phyloP scores from a whole-genome alignment of 2,888 invertebrate genomes.

The Callyntrura guangdongensis region DNA sequence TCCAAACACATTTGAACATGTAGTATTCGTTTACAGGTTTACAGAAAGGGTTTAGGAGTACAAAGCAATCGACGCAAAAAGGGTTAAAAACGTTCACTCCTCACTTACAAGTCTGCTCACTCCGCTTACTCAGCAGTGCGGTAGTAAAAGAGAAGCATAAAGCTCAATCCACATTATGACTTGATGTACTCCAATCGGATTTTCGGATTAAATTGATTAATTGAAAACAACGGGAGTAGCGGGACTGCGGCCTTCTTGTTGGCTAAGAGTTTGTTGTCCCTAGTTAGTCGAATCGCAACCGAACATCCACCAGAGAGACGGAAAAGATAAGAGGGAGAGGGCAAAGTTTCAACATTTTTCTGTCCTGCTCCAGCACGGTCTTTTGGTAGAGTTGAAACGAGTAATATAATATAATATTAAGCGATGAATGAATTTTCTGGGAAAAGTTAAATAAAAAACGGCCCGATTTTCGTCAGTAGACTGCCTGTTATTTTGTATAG shows the following conservation, averaged over 20 bases:
- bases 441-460: neutral
- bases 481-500: neutral
- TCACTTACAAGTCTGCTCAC: slow-evolving; percentile 7
- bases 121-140: neutral
- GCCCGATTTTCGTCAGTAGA: slow-evolving; percentile 14
- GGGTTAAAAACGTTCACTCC: slow-evolving; percentile 35
- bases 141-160: slow-evolving; percentile 13
- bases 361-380: neutral
- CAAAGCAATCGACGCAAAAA: slow-evolving; percentile 5
- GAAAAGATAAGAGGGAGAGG: slow-evolving; percentile 6
- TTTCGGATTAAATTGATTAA: slow-evolving; percentile 80
- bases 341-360: slow-evolving; percentile 24
- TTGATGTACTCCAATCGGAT: slow-evolving; percentile 75
- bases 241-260: neutral
- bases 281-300: neutral
- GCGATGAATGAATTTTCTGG: slow-evolving; percentile 11
- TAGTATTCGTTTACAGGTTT: slow-evolving; percentile 2
- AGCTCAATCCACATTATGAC: slow-evolving; percentile 69
- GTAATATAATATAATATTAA: slow-evolving; percentile 20
- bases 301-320: neutral
- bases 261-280: no score
- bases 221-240: slow-evolving; percentile 75
- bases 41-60: neutral
- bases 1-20: neutral
- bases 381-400: slow-evolving; percentile 6